These are phyloP conservation scores for Pinctada fucata DNA, from an alignment of 2,888 invertebrate genomes.

Conservation along the genomic window DNA sequence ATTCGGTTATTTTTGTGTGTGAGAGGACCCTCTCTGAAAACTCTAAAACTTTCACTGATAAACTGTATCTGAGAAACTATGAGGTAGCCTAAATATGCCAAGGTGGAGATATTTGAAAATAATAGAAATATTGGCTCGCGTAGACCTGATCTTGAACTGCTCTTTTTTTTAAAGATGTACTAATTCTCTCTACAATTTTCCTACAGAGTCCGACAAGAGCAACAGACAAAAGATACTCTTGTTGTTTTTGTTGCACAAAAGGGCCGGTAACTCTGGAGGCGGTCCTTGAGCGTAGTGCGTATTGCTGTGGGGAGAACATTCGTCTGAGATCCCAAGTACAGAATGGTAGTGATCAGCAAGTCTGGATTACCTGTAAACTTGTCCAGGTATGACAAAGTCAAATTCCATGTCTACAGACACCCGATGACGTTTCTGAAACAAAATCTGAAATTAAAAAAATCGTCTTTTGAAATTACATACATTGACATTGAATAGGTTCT, in stretches of 20 bases:
- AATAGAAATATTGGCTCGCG: too few species aligned
- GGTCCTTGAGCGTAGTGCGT: slow-evolving; percentile 85
- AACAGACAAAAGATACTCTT: slow-evolving; percentile 68
- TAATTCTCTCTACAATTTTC: neutral
- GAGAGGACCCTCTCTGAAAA: too few species aligned
- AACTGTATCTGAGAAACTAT: too few species aligned
- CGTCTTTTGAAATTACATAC: neutral
- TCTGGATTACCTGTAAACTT: slow-evolving; percentile 80
- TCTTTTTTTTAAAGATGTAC: too few species aligned
- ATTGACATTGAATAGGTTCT: neutral
- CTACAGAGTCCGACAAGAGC: slow-evolving; percentile 70
- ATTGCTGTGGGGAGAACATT: slow-evolving; percentile 86
- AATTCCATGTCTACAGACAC: neutral
- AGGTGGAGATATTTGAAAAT: too few species aligned
- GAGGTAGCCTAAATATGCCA: too few species aligned
- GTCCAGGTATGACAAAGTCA: slow-evolving; percentile 78
- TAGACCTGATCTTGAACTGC: too few species aligned
- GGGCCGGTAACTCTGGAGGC: slow-evolving; percentile 84
- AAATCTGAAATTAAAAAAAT: neutral
- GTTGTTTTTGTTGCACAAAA: slow-evolving; percentile 85
- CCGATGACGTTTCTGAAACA: neutral
- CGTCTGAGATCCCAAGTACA: slow-evolving; percentile 84
- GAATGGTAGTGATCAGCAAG: slow-evolving; percentile 83
- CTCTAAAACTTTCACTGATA: too few species aligned
- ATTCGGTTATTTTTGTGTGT: too few species aligned